Evolutionary conservation across 1,140 invertebrate genomes (phyloP), one percentile per base, ranked within the genome.

Genomic region (Leptoteleia sp.): DNA sequence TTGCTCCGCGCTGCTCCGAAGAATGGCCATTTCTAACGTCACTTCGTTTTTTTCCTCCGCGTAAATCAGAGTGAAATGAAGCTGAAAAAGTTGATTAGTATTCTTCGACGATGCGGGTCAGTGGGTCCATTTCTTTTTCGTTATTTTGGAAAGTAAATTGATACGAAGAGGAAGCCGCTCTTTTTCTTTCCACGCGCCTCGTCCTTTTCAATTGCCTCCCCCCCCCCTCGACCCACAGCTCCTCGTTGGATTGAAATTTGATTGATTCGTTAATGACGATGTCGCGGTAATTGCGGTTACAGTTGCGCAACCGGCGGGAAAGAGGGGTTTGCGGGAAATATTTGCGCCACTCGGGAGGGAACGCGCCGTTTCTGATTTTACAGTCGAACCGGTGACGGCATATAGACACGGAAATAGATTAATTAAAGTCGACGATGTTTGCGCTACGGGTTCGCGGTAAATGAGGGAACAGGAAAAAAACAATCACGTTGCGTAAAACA

Each of bases 401-500:
- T 43, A 50, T 42, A 35, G 43, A 42, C 33, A 38, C 55, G 37
- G 33, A 45, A 54, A 55, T 54, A 19, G 25, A 55, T 40, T 55
- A 55, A 67, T 55, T 67, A 67, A 47, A 35, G 6, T 19, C 29
- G 11, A n/a, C 11, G 5, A 27, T 13, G 40, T 37, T 67, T 52
- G 40, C 52, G 33, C 33, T 42, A 37, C 19, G 8, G 25, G n/a
- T 52, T 52, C 31, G 17, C 29, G 29, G 17, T 37, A 55, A 67
- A 67, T 55, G 55, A 54, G 50, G 38, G 38, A 67, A 47, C 40
- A 22, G 2, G 22, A 42, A 40, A 55, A 55, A 45, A 67, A 55
- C 17, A 55, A 67, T 54, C 38, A 29, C 4, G 45, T 50, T 64
- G 52, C 59, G 47, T 50, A 64, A 65, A 65, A 48, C 47, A 43